A percentile compares a stretch with the other conserved stretches of the same genome.
Evolutionary conservation across 2,113 vertebrate genomes (phyloP).

Genomic region (Corythaeola cristata): DNA sequence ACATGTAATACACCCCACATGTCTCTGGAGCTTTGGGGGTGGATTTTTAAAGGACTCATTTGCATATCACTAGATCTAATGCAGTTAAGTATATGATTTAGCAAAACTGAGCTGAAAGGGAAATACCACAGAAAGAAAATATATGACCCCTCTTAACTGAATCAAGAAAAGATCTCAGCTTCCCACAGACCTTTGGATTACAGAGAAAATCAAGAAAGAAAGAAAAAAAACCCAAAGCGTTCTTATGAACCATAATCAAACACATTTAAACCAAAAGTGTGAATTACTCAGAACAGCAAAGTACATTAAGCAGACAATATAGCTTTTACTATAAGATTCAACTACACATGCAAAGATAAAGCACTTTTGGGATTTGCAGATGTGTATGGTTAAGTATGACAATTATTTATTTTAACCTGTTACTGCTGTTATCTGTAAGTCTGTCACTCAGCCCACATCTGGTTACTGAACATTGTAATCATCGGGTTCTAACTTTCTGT

Average conservation of each 20-base stretch:
- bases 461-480: not conserved
- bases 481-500: not conserved
- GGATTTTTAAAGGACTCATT: slow-evolving; percentile 46
- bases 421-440: not conserved
- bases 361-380: not conserved
- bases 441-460: rapidly evolving
- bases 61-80: slow-evolving; percentile 14
- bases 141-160: not conserved
- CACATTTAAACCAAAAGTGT: not conserved
- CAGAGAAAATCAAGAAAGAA: rapidly evolving
- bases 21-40: slow-evolving; percentile 21
- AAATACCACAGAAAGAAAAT: not conserved
- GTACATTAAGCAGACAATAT: not conserved
- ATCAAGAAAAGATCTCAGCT: not conserved
- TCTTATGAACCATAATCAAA: not conserved
- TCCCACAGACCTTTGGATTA: not conserved
- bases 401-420: not conserved
- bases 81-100: slow-evolving; percentile 16
- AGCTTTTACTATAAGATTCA: not conserved
- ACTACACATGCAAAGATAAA: not conserved
- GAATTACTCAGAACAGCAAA: not conserved
- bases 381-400: not conserved
- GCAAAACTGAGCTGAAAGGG: slow-evolving; percentile 18
- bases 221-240: not conserved
- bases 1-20: not conserved